Base-by-base conservation (phyloP, 1,140 invertebrate species). In the Heliconius hermathena region DNA sequence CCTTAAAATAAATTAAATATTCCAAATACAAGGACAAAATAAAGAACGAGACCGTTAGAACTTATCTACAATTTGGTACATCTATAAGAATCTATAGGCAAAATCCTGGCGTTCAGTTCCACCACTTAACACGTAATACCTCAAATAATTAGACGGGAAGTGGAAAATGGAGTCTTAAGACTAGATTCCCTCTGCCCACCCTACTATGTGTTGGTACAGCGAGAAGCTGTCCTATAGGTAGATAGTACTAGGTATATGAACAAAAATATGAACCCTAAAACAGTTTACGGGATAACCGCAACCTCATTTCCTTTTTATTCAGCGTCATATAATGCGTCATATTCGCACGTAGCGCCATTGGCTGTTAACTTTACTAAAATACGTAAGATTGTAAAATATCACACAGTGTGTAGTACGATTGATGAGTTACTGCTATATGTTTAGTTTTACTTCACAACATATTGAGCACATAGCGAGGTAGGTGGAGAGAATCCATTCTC, bases 321-420 rank as follows among this genome's bases (percentile, higher is more conserved):
- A 66, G 60, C 26, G 26, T 66, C 60, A 18, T 66, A 66, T 66
- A 66, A 26, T 66, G 22, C 60, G 60, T 66, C 60, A 66, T 66
- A 29, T 66, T 29, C 26, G 60, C 60, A 66, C 60, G 22, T 66
- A 66, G 22, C 9, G 60, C 22, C 60, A 29, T 66, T 66, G 60
- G 70, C 26, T 54, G 71, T 52, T 60, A 77, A 73, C 29, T 26
- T 75, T 54, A 46, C 74, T 75, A 66, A 75, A 75, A 66, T 66
- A 75, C n/a, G 29, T n/a, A 33, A 33, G 52, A 46, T 46, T 73
- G 13, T 26, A 73, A 41, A 66, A 26, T 66, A 66, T 66, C 8
- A 4, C n/a, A 29, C 16, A 26, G 11, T 66, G 11, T 29, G 9
- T 66, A 66, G 60, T 66, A 66, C 26, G 22, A 13, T 26, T 66